phyloP scores from a whole-genome alignment of 2,797 vertebrate genomes.

The Fratercula arctica region DNA sequence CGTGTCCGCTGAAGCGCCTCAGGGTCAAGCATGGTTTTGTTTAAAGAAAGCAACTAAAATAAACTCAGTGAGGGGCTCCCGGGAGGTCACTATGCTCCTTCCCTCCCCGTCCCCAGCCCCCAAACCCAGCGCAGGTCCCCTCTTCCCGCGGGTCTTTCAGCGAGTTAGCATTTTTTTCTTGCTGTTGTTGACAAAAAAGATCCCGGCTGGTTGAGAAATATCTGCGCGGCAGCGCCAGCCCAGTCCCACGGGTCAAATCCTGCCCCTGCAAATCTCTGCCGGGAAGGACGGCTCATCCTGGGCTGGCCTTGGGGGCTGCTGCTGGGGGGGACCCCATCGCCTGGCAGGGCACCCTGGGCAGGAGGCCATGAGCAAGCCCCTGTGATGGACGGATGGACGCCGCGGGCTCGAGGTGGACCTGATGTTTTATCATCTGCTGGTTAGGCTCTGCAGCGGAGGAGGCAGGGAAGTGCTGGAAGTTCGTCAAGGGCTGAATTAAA shows the following conservation, averaged over 20 bases:
- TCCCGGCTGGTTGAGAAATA: constrained; percentile 25
- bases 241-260: constrained; percentile 36
- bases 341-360: neutral
- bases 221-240: neutral
- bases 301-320: neutral
- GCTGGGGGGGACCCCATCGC: neutral
- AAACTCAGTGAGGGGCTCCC: neutral
- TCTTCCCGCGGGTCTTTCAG: constrained; percentile 3
- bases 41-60: constrained; percentile 49
- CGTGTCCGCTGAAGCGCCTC: neutral
- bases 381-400: neutral
- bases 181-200: constrained; percentile 55
- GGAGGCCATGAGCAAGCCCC: neutral
- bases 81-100: constrained; percentile 14
- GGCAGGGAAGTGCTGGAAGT: constrained; percentile 41
- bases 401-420: neutral
- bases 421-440: neutral
- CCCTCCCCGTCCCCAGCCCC: neutral
- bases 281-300: neutral
- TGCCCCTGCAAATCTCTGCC: neutral
- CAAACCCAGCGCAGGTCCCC: neutral
- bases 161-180: constrained; percentile 23
- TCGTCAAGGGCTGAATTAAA: constrained; percentile 56
- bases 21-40: constrained; percentile 37
- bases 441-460: constrained; percentile 9